phyloP scores from a whole-genome alignment of 2,888 invertebrate genomes.

The Mylabris sibirica region DNA sequence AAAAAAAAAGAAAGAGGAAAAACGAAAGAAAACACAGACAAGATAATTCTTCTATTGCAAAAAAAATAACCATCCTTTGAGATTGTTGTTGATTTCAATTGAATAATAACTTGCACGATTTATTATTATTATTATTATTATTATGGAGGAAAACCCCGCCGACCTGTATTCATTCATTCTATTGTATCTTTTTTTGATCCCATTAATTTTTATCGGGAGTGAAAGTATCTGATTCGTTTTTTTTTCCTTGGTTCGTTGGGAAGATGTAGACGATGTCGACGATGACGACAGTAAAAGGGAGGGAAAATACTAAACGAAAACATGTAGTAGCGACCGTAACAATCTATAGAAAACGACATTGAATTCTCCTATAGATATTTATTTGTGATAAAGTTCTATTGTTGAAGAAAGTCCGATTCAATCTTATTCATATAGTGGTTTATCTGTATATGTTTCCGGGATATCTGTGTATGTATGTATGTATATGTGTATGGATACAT shows the following conservation, averaged over 20 bases:
- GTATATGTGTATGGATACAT: slow-evolving; percentile 37
- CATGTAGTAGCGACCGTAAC: slow-evolving; percentile 19
- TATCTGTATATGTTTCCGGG: slow-evolving; percentile 11
- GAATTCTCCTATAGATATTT: slow-evolving; percentile 38
- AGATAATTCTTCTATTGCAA: neutral
- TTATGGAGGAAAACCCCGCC: neutral
- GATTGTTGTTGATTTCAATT: neutral
- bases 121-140: neutral
- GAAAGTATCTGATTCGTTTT: neutral
- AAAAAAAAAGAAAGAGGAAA: neutral
- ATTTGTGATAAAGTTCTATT: slow-evolving; percentile 45
- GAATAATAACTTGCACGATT: neutral
- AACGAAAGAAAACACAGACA: neutral
- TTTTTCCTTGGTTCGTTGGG: too few relatives aligned
- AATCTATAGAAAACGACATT: slow-evolving; percentile 26
- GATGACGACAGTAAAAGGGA: neutral
- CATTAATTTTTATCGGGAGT: slow-evolving; percentile 13
- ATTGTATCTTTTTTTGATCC: neutral
- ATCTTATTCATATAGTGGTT: slow-evolving; percentile 40
- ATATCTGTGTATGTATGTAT: neutral
- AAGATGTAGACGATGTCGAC: neutral
- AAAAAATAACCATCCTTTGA: neutral
- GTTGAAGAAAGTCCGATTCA: slow-evolving; percentile 43
- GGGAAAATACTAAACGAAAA: slow-evolving; percentile 17
- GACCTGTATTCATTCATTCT: neutral